Percentiles rank a stretch among this genome's conserved stretches.
phyloP scores from a whole-genome alignment of 2,888 invertebrate species.

The Trichopria drosophilae region DNA sequence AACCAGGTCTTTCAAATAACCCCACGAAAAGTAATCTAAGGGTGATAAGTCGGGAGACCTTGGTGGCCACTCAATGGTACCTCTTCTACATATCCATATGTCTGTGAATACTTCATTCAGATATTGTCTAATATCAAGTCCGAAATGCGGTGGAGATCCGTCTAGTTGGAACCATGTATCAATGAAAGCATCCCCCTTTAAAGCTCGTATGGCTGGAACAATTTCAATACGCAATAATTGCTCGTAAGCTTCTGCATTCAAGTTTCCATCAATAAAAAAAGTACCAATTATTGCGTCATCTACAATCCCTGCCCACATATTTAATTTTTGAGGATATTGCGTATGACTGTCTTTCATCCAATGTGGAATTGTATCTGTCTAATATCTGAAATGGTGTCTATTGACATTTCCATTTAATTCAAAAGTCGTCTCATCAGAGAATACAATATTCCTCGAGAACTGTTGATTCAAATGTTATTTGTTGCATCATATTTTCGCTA shows the following conservation, averaged over 20 bases:
- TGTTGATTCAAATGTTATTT: conserved; percentile 22
- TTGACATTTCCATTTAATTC: conserved; percentile 38
- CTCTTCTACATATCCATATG: conserved; percentile 29
- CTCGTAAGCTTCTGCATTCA: conserved; percentile 18
- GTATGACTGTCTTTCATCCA: conserved; percentile 22
- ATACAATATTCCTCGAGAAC: conserved; percentile 32
- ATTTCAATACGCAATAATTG: conserved; percentile 18
- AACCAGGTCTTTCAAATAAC: background rate
- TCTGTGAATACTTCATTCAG: conserved; percentile 12
- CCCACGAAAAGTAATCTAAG: conserved; percentile 16
- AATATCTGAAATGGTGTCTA: conserved; percentile 40
- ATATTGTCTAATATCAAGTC: conserved; percentile 10
- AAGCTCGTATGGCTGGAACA: conserved; percentile 13
- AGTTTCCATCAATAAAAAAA: conserved; percentile 43
- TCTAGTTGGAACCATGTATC: conserved; percentile 26
- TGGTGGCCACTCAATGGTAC: conserved; percentile 19
- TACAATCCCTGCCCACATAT: conserved; percentile 26
- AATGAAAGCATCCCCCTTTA: conserved; percentile 10
- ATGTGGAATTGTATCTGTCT: conserved; percentile 37
- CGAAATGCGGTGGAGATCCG: conserved; percentile 21
- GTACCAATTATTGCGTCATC: conserved; percentile 39
- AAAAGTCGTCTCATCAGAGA: conserved; percentile 38
- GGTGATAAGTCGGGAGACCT: conserved; percentile 20
- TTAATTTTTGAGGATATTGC: conserved; percentile 14
- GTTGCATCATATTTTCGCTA: conserved; percentile 30